phyloP scores from a whole-genome alignment of 2,113 vertebrate species.

The Vulpes ferrilata region DNA sequence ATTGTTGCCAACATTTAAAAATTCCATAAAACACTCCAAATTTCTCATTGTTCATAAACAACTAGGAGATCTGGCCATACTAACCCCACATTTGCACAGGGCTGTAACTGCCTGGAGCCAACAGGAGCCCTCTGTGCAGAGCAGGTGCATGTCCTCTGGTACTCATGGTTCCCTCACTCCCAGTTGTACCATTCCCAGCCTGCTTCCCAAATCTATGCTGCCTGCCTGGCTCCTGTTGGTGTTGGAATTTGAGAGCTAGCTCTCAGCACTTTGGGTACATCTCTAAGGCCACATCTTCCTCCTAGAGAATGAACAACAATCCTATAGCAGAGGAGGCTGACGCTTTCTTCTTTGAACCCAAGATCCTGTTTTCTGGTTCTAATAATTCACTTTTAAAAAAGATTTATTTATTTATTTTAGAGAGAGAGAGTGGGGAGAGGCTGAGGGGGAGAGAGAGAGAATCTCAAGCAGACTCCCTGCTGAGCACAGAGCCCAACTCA shows the following conservation, averaged over 20 bases:
- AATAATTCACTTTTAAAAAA: background rate
- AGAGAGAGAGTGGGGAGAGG: background rate
- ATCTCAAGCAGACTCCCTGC: background rate
- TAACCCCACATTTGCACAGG: background rate
- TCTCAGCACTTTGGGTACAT: background rate
- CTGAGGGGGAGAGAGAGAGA: background rate
- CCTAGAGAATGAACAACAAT: background rate
- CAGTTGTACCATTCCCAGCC: background rate
- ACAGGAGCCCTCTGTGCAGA: background rate
- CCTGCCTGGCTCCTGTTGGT: background rate
- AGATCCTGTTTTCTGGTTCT: background rate
- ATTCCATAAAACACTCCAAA: background rate
- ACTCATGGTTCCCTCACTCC: accelerated
- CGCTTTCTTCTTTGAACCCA: background rate
- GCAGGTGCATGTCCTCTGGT: background rate
- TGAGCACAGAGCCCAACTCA: too few relatives aligned
- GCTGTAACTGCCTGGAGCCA: background rate
- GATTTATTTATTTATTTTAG: background rate
- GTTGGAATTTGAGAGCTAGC: background rate
- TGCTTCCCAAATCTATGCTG: too few relatives aligned
- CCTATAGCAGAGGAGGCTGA: background rate
- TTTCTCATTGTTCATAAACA: background rate
- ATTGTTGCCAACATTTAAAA: background rate
- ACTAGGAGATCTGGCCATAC: background rate
- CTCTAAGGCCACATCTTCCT: background rate